Percentiles rank a stretch among this genome's conserved stretches.
Evolutionary conservation across 2,797 vertebrate genomes (phyloP).

Genomic region (Discoglossus pictus): DNA sequence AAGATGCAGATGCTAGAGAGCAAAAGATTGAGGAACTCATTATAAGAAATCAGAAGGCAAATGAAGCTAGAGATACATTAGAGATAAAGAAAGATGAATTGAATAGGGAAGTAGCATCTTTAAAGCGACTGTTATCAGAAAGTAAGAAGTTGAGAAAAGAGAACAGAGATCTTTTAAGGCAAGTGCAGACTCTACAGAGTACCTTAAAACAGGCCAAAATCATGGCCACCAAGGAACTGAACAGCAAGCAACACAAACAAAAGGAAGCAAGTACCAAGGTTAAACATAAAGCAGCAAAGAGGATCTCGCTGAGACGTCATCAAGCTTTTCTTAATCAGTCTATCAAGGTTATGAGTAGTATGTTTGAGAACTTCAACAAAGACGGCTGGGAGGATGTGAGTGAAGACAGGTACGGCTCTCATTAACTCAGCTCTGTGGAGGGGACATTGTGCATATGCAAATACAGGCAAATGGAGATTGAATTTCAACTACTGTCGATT

Average conservation of each 20-base stretch:
- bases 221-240: constrained; percentile 51
- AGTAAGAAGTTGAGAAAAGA: constrained; percentile 61
- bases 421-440: constrained; percentile 88
- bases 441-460: constrained; percentile 95
- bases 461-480: constrained; percentile 94
- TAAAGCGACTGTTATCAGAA: constrained; percentile 69
- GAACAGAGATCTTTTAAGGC: constrained; percentile 69
- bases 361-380: constrained; percentile 86
- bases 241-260: constrained; percentile 58
- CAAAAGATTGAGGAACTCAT: constrained; percentile 69
- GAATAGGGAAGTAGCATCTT: constrained; percentile 67
- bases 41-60: constrained; percentile 68
- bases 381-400: constrained; percentile 96
- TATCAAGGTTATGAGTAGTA: constrained; percentile 82
- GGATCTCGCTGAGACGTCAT: constrained; percentile 74
- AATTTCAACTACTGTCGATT: constrained; percentile 98
- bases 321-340: constrained; percentile 84
- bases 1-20: constrained; percentile 65
- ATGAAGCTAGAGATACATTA: constrained; percentile 67
- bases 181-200: constrained; percentile 72
- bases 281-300: constrained; percentile 79
- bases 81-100: constrained; percentile 67
- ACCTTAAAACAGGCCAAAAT: constrained; percentile 74
- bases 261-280: constrained; percentile 74
- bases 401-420: constrained; percentile 89